These are phyloP conservation scores for Spea hammondii DNA, from an alignment of 2,797 vertebrate species.

Conservation along the genomic window DNA sequence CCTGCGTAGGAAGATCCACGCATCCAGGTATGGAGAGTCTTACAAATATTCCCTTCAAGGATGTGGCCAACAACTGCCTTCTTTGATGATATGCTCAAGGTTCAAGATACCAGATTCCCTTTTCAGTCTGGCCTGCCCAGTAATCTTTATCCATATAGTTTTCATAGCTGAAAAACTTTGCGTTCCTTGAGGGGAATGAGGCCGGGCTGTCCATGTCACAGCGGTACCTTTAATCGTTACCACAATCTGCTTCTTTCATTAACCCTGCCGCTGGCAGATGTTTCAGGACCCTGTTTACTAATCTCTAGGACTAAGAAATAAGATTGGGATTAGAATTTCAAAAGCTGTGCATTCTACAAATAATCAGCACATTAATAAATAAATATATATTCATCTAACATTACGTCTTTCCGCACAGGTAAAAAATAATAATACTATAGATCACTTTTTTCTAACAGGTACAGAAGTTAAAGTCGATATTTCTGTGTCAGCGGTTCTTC, in stretches of 20 bases:
- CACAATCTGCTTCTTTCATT: background rate
- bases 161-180: slow-evolving; percentile 25
- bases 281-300: background rate
- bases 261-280: background rate
- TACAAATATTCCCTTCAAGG: slow-evolving; percentile 29
- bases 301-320: slow-evolving; percentile 2
- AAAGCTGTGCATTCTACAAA: background rate
- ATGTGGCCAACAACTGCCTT: slow-evolving; percentile 24
- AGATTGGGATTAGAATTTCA: background rate
- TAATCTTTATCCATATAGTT: slow-evolving; percentile 29
- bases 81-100: slow-evolving; percentile 40
- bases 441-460: too few species aligned
- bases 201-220: slow-evolving; percentile 5
- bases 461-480: too few species aligned
- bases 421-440: too few species aligned
- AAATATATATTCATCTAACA: too few species aligned
- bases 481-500: too few species aligned
- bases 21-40: slow-evolving; percentile 19
- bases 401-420: too few species aligned
- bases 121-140: slow-evolving; percentile 27
- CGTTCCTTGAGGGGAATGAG: slow-evolving; percentile 22
- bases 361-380: too few species aligned
- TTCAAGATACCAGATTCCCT: slow-evolving; percentile 33
- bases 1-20: slow-evolving; percentile 28
- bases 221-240: background rate